Evolutionary conservation across 1,140 invertebrate species (phyloP), one percentile per base, ranked within the genome.

Genomic region (Sycophaga agraensis): DNA sequence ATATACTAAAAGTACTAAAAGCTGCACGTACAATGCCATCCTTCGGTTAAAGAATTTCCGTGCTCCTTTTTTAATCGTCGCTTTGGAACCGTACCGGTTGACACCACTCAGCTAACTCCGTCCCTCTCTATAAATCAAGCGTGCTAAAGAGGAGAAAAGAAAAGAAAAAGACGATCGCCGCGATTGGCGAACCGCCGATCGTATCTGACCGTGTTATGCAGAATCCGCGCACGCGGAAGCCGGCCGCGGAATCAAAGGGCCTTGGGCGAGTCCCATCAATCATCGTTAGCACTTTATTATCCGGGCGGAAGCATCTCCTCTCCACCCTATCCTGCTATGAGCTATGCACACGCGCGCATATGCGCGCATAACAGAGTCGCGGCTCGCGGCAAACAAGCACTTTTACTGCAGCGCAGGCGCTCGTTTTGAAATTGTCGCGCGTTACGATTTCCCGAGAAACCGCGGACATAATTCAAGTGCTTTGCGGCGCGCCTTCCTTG

Each of bases 231-330:
- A 43, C 21, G 28, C 2, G 4, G 45, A 26, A 28, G 7, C 1
- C 6, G 9, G 21, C 43, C 17, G 42, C 66, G 39, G 53, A 28
- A 6, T 28, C 14, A 7, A 28, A 55, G 28, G 16, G 9, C 48
- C 12, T 22, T 56, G n/a, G n/a, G n/a, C n/a, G n/a, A n/a, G n/a
- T n/a, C n/a, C 66, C 71, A 76, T 77, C 70, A 66, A 73, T 77
- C 74, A 78, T 78, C 74, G 67, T 78, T 78, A 77, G 70, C 55
- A 74, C 73, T 77, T 72, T 69, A 72, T 75, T 76, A 71, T 72
- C 63, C 66, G 66, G 64, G 51, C 67, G 63, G 60, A 69, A 65
- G 67, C 66, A 67, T 56, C 61, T 66, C 35, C 63, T 66, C 63
- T 66, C 54, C 48, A 6, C 21, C 22, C 3, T 22, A 9, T 48